Evolutionary conservation across 2,797 vertebrate species (phyloP).

Genomic region (Pipistrellus nathusii): DNA sequence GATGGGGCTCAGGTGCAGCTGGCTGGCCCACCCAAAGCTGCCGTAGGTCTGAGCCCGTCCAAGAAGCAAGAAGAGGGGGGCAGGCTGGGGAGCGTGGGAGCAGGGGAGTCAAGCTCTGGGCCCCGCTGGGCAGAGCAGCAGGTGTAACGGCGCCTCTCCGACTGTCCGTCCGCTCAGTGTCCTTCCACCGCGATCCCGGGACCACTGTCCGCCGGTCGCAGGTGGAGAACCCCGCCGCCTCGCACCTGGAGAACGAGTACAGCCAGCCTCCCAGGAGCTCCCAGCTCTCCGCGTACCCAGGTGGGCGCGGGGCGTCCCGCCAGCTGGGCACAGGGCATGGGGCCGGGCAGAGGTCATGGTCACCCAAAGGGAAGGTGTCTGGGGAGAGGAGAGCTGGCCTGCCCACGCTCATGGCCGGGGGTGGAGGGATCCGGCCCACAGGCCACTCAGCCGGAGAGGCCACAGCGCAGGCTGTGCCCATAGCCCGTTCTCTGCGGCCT

Average conservation of each 20-base stretch:
- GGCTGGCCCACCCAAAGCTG: background rate
- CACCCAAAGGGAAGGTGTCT: too few relatives aligned
- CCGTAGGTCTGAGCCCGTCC: background rate
- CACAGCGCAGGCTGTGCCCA: background rate
- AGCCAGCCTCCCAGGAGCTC: slow-evolving; percentile 77
- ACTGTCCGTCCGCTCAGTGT: slow-evolving; percentile 76
- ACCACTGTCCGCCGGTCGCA: slow-evolving; percentile 59
- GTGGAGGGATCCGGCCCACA: background rate
- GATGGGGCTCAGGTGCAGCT: background rate
- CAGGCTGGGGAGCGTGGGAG: background rate
- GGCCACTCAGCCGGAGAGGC: background rate
- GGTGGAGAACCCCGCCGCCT: slow-evolving; percentile 34
- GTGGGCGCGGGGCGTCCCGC: slow-evolving; percentile 54
- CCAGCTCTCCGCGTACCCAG: slow-evolving; percentile 81
- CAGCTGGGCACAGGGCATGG: too few relatives aligned
- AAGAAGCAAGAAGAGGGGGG: background rate
- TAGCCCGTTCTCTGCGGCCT: background rate
- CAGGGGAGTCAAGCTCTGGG: too few relatives aligned
- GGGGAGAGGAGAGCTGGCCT: background rate
- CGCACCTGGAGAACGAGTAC: slow-evolving; percentile 82
- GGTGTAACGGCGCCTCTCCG: background rate
- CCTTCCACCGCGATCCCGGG: slow-evolving; percentile 87
- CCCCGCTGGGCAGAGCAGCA: too few relatives aligned
- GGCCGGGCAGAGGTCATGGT: too few relatives aligned
- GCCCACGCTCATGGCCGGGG: background rate